Evolutionary conservation across 2,797 vertebrate species (phyloP).

Genomic region (Tokudaia tokunoshimensis): DNA sequence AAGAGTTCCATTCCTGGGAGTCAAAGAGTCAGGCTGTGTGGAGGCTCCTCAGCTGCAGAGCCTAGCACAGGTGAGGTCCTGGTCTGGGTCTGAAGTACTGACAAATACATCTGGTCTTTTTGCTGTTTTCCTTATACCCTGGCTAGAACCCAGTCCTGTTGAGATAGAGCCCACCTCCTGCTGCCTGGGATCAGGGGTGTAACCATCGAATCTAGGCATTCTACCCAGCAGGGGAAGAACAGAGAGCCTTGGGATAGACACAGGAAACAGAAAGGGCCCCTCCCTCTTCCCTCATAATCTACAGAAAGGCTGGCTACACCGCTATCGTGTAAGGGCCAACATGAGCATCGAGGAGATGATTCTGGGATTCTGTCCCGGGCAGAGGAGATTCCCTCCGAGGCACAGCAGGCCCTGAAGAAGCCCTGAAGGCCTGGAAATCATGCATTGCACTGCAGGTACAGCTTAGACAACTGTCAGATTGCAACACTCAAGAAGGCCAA

Average conservation of each 20-base stretch:
- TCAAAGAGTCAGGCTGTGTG: not conserved
- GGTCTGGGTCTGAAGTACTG: not conserved
- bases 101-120: not conserved
- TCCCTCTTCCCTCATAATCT: not conserved
- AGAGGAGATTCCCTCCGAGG: not conserved
- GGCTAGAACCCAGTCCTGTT: not conserved
- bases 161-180: not conserved
- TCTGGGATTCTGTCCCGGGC: not conserved
- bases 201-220: not conserved
- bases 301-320: not conserved
- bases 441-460: not conserved
- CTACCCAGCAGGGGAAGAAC: not conserved
- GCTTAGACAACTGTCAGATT: not conserved
- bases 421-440: not conserved
- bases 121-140: not conserved
- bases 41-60: not conserved
- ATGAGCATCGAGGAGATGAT: not conserved
- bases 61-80: not conserved
- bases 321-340: not conserved
- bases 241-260: not conserved
- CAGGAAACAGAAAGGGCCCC: not conserved
- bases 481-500: not conserved
- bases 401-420: not conserved
- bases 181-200: too few relatives aligned
- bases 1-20: conserved; percentile 8